phyloP scores from a whole-genome alignment of 2,113 vertebrate species.

The Pelmatolapia mariae region DNA sequence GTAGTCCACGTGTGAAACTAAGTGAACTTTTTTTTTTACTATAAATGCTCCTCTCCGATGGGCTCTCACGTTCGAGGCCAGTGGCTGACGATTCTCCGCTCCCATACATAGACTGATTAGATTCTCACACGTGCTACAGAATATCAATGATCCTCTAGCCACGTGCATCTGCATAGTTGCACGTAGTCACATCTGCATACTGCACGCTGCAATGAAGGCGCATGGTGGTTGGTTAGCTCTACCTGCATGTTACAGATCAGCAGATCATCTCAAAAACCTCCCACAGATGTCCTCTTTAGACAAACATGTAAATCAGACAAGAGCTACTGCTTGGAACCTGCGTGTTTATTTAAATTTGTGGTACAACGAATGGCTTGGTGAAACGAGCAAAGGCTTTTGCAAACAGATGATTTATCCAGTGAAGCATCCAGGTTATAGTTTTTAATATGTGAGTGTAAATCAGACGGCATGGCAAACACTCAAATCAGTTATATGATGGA shows the following conservation, averaged over 20 bases:
- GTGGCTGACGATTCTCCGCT: neutral
- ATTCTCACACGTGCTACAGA: neutral
- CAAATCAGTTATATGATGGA: neutral
- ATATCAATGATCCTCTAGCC: neutral
- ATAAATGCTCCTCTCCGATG: neutral
- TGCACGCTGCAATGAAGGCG: neutral
- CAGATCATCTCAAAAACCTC: neutral
- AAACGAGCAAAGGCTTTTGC: constrained; percentile 3
- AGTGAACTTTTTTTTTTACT: neutral
- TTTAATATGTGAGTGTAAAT: neutral
- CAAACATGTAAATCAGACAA: neutral
- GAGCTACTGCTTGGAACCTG: neutral
- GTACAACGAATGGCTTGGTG: neutral
- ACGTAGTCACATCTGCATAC: neutral
- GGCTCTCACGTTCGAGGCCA: neutral
- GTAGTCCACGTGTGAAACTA: neutral
- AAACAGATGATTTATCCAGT: neutral
- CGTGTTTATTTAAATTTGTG: constrained; percentile 22
- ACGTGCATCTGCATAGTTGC: neutral
- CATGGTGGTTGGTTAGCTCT: neutral
- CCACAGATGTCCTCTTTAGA: neutral
- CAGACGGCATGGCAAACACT: neutral
- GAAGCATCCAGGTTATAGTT: neutral
- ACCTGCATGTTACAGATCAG: neutral
- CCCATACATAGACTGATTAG: neutral